Evolutionary conservation across 2,113 vertebrate species (phyloP), one percentile per base, ranked within the genome.

Genomic region (Ophthalmolycus amberensis): DNA sequence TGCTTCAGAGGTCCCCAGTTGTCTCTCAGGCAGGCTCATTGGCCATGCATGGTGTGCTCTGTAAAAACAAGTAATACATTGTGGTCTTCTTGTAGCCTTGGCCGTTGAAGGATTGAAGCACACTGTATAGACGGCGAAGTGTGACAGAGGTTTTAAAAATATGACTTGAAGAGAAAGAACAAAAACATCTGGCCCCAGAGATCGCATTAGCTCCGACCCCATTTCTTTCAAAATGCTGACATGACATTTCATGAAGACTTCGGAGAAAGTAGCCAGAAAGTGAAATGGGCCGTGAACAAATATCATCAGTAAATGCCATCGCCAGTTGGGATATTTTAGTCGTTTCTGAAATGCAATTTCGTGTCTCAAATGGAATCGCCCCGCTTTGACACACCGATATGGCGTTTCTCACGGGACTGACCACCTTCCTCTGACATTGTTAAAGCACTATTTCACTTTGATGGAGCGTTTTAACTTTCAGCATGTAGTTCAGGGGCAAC

Each of bases 141-240:
- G 69, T 48, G 58, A n/a, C 54, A 71, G 4, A 29, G 52, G 40
- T 54, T 76, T 81, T 72, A 20, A 74, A 81, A 80, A 82, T 66
- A 65, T 44, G 8, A 65, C 75, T 60, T 50, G 27, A 72, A 58
- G 22, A 44, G 40, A 54, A 65, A 37, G 18, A 65, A 34, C 71
- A 69, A 65, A 77, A 46, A 29, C 50, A 66, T 76, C 32, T 76
- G 37, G 37, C 68, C 70, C 64, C 70, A 63, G 70, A 85, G 67
- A 79, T 80, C 40, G 62, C 15, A 84, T 85, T 60, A 87, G 71
- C 63, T 85, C 72, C 60, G 27, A 79, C 64, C 66, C 16, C 54
- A 6, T 85, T 85, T 81, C 77, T 66, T 72, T 74, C 79, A 32
- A 89, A 83, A 71, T 40, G 77, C 71, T 79, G 82, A 85, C 50